Percentiles rank a stretch among this genome's conserved stretches.
These are phyloP conservation scores for Cataglyphis cursor DNA, from an alignment of 2,888 invertebrate species.

Conservation along the genomic window DNA sequence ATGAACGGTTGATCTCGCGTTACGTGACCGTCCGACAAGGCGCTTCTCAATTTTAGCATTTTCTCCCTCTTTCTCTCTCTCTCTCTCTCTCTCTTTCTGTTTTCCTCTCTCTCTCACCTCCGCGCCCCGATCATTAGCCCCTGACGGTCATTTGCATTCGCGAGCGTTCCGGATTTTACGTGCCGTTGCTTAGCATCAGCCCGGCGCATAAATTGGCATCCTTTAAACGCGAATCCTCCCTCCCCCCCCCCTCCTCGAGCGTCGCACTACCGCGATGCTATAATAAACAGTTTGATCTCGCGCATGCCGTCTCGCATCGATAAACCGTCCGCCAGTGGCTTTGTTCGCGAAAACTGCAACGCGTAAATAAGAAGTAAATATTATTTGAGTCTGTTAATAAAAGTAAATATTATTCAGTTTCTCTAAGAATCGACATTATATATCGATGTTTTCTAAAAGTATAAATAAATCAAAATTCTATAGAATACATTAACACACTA, in stretches of 20 bases:
- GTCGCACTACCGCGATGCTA: not conserved
- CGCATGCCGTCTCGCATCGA: not conserved
- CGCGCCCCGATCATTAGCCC: constrained; percentile 27
- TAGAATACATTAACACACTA: not conserved
- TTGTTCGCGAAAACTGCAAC: constrained; percentile 7
- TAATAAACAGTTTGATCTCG: constrained; percentile 35
- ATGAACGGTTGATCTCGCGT: constrained; percentile 19
- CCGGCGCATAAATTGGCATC: constrained; percentile 27
- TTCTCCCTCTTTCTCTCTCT: not conserved
- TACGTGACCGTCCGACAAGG: constrained; percentile 48
- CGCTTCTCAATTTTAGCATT: constrained; percentile 44
- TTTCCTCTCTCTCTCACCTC: not conserved
- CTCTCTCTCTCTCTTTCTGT: not conserved
- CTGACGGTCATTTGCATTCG: constrained; percentile 25
- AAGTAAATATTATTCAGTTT: constrained; percentile 7
- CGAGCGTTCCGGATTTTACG: constrained; percentile 23
- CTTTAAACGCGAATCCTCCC: constrained; percentile 16
- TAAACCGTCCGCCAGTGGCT: constrained; percentile 8
- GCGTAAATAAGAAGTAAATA: constrained; percentile 1
- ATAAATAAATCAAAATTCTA: not conserved
- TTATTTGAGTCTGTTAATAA: constrained; percentile 5
- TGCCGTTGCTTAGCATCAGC: constrained; percentile 9
- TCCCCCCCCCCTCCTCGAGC: not conserved
- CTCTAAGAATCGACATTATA: not conserved
- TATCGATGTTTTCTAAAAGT: not conserved